Percentiles rank a stretch among this genome's conserved stretches.
Conservation (phyloP, 1,140 invertebrate species). For the Phocides pigmalion region DNA sequence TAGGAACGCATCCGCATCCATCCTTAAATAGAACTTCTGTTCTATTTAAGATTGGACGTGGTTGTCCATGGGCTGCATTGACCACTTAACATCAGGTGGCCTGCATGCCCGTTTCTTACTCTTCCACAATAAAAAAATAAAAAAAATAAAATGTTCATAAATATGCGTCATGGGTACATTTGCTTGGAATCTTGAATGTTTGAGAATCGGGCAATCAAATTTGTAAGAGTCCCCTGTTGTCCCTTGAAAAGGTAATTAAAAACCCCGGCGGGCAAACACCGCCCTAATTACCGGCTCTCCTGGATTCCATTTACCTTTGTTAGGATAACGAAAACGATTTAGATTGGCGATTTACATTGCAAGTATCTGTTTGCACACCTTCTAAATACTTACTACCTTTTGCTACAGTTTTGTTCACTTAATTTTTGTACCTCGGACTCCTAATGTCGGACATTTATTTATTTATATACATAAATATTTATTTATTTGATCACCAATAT, state of each 20-base stretch:
- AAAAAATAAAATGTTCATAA: neutral
- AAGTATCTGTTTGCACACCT: neutral
- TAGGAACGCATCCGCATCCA: too few species aligned
- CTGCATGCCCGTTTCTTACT: too few species aligned
- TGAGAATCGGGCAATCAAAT: constrained; percentile 14
- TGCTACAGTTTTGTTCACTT: neutral
- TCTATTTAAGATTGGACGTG: too few species aligned
- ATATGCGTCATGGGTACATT: neutral
- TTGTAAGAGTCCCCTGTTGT: constrained; percentile 14
- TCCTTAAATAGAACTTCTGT: too few species aligned
- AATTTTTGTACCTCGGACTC: too few species aligned
- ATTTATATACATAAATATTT: too few species aligned
- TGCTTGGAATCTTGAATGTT: constrained; percentile 6
- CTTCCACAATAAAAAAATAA: too few species aligned
- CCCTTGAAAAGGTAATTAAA: constrained; percentile 27
- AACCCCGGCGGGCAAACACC: constrained; percentile 19
- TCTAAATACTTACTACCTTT: neutral
- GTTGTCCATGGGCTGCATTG: too few species aligned
- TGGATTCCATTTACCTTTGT: constrained; percentile 15
- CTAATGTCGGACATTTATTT: too few species aligned
- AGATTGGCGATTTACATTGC: neutral
- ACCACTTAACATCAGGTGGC: too few species aligned
- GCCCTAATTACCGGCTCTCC: constrained; percentile 9
- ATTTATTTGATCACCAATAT: too few species aligned
- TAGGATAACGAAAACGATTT: constrained; percentile 2